These are phyloP conservation scores for Pollachius pollachius DNA, from an alignment of 2,113 vertebrate genomes.

Conservation along the genomic window DNA sequence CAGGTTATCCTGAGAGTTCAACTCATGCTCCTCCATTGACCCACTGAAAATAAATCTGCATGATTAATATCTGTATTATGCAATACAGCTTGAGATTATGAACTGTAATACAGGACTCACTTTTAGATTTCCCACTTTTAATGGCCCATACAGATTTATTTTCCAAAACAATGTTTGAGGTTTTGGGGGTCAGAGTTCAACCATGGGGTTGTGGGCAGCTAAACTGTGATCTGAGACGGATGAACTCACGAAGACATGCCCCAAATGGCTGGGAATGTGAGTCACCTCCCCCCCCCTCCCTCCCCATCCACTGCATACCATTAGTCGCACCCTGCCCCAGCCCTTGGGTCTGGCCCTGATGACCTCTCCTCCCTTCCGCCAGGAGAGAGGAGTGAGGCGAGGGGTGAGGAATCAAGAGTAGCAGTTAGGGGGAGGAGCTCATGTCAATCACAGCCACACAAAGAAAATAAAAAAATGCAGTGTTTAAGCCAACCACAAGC, in stretches of 20 bases:
- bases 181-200: background rate
- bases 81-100: too few species aligned
- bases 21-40: too few species aligned
- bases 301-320: conserved; percentile 63
- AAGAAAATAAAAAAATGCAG: background rate
- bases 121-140: too few species aligned
- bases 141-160: too few species aligned
- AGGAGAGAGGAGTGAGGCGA: conserved; percentile 54
- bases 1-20: conserved; percentile 25
- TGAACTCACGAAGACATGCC: conserved; percentile 65
- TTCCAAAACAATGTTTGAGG: too few species aligned
- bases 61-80: too few species aligned
- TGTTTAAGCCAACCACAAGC: conserved; percentile 5
- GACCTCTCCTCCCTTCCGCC: conserved; percentile 73
- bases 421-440: conserved; percentile 52
- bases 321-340: conserved; percentile 75
- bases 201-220: background rate
- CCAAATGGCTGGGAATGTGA: conserved; percentile 46
- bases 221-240: conserved; percentile 43
- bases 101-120: too few species aligned
- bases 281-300: conserved; percentile 59
- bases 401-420: conserved; percentile 57
- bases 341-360: conserved; percentile 67
- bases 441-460: conserved; percentile 15
- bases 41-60: too few species aligned